A percentile compares a stretch with the other conserved stretches of the same genome.
These are phyloP conservation scores for Pocota personata DNA, from an alignment of 2,888 invertebrate genomes.

Conservation along the genomic window DNA sequence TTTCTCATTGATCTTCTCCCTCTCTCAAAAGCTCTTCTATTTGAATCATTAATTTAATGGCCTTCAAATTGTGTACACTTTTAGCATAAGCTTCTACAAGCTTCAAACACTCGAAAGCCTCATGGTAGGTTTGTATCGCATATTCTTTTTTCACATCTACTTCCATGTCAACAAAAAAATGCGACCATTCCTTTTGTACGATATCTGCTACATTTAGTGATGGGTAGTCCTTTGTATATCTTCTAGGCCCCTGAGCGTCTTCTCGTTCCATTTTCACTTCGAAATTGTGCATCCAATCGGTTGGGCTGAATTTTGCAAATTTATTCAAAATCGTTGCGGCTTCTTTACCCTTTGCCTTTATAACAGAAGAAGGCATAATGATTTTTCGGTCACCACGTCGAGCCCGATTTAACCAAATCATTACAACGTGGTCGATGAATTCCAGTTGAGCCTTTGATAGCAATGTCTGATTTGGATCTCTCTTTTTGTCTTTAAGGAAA, in stretches of 20 bases:
- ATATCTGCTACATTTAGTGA: background rate
- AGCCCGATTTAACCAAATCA: conserved; percentile 6
- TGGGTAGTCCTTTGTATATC: background rate
- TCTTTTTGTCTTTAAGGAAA: background rate
- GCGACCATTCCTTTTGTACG: background rate
- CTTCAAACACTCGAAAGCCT: background rate
- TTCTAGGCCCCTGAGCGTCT: background rate
- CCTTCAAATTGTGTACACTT: background rate
- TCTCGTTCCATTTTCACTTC: background rate
- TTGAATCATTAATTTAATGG: background rate
- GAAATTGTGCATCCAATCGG: background rate
- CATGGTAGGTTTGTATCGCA: background rate
- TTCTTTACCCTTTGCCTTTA: conserved; percentile 4
- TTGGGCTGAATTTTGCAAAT: background rate
- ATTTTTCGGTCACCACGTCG: background rate
- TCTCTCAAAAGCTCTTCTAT: background rate
- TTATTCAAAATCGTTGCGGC: background rate
- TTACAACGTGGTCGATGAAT: conserved; percentile 24
- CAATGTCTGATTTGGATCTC: background rate
- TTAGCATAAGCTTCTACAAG: background rate
- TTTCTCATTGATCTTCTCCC: background rate
- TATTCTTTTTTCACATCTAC: background rate
- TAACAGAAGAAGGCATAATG: background rate
- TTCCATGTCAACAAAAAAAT: background rate
- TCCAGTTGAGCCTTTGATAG: background rate